Conservation (phyloP, 1,140 invertebrate species). For the Hypsibius dujardini region DNA sequence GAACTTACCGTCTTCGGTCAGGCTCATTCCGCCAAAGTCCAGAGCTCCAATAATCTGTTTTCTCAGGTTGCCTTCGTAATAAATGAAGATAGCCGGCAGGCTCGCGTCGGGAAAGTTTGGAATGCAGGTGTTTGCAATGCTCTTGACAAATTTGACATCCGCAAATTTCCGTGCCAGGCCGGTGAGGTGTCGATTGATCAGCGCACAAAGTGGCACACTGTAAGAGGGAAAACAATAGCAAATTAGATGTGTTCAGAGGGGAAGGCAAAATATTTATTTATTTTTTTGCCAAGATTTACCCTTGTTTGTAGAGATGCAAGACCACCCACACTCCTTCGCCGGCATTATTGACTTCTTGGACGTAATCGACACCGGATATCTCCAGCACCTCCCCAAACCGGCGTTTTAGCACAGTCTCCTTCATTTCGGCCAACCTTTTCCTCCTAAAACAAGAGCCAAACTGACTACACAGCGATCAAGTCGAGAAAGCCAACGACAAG, state of each 20-base stretch:
- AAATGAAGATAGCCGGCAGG: slow-evolving; percentile 84
- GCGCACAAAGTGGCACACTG: slow-evolving; percentile 73
- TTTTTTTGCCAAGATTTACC: too few species aligned
- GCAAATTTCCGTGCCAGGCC: slow-evolving; percentile 63
- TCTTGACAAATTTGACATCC: slow-evolving; percentile 73
- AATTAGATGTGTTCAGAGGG: too few species aligned
- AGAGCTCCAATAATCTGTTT: slow-evolving; percentile 68
- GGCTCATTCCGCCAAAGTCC: slow-evolving; percentile 58
- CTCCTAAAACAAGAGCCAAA: slow-evolving; percentile 33
- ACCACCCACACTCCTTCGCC: slow-evolving; percentile 80
- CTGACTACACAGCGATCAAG: slow-evolving; percentile 8
- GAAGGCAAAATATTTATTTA: too few species aligned
- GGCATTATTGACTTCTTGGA: slow-evolving; percentile 79
- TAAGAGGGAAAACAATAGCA: slow-evolving; percentile 35
- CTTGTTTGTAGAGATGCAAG: slow-evolving; percentile 79
- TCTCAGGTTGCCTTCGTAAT: slow-evolving; percentile 58
- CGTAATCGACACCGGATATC: slow-evolving; percentile 78
- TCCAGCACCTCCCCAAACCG: slow-evolving; percentile 68
- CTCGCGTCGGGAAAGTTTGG: slow-evolving; percentile 87
- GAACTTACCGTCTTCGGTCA: slow-evolving; percentile 51
- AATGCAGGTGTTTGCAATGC: slow-evolving; percentile 79
- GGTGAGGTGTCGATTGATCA: slow-evolving; percentile 67
- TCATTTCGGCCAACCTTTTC: slow-evolving; percentile 70
- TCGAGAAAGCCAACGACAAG: too few species aligned
- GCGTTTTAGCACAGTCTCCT: slow-evolving; percentile 47